Base-by-base conservation (phyloP, 1,140 invertebrate genomes). In the Calycopis cecrops region DNA sequence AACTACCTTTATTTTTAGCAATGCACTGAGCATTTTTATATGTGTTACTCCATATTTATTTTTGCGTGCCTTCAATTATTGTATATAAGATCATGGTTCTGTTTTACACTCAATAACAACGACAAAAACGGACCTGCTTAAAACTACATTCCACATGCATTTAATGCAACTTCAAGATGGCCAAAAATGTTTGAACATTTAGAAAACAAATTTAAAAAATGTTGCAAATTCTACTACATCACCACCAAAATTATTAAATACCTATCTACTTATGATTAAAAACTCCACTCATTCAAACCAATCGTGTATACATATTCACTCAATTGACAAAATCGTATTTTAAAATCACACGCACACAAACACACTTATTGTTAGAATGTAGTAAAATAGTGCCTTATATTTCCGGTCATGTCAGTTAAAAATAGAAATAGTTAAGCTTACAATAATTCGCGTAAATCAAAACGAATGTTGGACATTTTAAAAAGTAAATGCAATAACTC, bases 251-350 rank as follows among this genome's bases (percentile, higher is more conserved):
- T 44, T 44, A 44, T 44, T 44, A 9, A 44, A 44, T 44, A 44
- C 40, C 40, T 44, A 44, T 44, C 40, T 44, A 44, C 40, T 44
- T 44, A 16, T 16, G 6, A 28, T 16, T 44, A 16, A 44, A 38
- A 44, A 44, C 40, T 9, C 40, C 40, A 44, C 40, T 16, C 40
- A 44, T 44, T 16, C 40, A 44, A 44, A 44, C 8, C 16, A 44
- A 44, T 16, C 40, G 40, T 44, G 40, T 16, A 44, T 3, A 44
- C 40, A n/a, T n/a, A n/a, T 14, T 16, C 40, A 44, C 40, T 44
- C 40, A 44, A 44, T 18, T 16, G 14, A 44, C 40, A 14, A 44
- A 16, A 16, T 44, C 40, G 7, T 44, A 16, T 7, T 14, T 16
- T 44, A 44, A 44, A 12, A 16, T 44, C 40, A 16, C 40, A 44